Base-by-base conservation (phyloP, 2,888 invertebrate genomes). In the Chaetogeoica ovagalla region DNA sequence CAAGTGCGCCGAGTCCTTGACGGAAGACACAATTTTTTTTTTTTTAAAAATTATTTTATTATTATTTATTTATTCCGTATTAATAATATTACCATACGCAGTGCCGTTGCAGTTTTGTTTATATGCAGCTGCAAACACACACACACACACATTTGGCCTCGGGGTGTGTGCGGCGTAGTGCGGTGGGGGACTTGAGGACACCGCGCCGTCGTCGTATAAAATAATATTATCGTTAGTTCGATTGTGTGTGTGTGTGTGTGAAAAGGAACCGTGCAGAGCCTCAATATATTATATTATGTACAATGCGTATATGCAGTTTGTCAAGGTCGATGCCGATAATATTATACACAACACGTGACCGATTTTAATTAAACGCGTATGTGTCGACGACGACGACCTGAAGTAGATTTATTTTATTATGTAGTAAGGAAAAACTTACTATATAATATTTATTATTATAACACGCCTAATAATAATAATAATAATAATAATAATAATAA, bases 1-100 rank as follows among this genome's bases (percentile, higher is more conserved):
- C 66, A 76, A 76, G 66, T 75, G 52, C 15, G 15, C 39, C 37
- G 39, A 68, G 76, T 76, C 76, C 76, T 76, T 76, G 76, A 76
- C 69, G 48, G 60, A 75, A 76, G 60, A 60, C 68, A 21, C 37
- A 65, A 39, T 52, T 52, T 52, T 52, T 55, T 55, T 55, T 55
- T 55, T 55, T 55, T 55, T 15, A 1, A 3, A 55, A 55, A 55
- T 55, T 57, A n/a, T 57, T n/a, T 15, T 19, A 7, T 57, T 57
- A n/a, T 57, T 57, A n/a, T 19, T n/a, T n/a, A 62, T 9, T 19
- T 19, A 52, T 30, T 23, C 30, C 30, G 30, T 52, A 17, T 48
- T 17, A 65, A 60, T n/a, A n/a, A 15, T 63, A 52, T 69, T 62
- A 77, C 6, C 43, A 43, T 43, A 43, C 43, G 30, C 30, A 43